Base-by-base conservation (phyloP, 2,113 vertebrate genomes). In the Tenrec ecaudatus region DNA sequence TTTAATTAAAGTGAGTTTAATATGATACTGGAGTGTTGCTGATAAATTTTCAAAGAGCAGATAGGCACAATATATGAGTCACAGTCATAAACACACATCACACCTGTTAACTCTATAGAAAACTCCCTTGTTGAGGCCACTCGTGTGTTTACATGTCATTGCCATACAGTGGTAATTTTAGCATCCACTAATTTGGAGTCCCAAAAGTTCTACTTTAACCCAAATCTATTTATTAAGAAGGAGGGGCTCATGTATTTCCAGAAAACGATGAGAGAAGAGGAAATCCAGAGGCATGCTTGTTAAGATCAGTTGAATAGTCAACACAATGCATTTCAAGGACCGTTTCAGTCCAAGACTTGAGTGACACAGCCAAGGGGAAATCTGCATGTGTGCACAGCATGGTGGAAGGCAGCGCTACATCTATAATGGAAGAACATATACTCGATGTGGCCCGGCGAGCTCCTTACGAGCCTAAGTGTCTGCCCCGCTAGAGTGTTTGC, bases 1-100 rank as follows among this genome's bases (percentile, higher is more conserved):
- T 96, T 91, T 94, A 94, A 94, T 96, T 94, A 92, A 92, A 90
- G 77, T 69, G 58, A 92, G 43, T 29, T 53, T 64, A 73, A 79
- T 81, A 40, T 25, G 38, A 53, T 36, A 25, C 6, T 17, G 33
- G 12, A 15, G 40, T 82, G 71, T 33, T 11, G 36, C 27, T 80
- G 75, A 66, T 71, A 76, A 89, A 66, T 53, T 5, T 6, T 68
- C 7, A 8, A 66, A 64, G 73, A 66, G 57, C 40, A 25, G 47
- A n/a, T 38, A 36, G 22, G 17, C 38, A 86, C 36, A 92, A 7
- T 29, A 12, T 78, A 4, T 57, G 33, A 79, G 71, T 76, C 75
- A 86, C 43, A 9, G 38, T 3, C 68, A 27, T 68, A 62, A 73
- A 69, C 5, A 33, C 3, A 14, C 36, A 53, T 75, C 1, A 53